Evolutionary conservation across 2,888 invertebrate species (phyloP), one percentile per base, ranked within the genome.

Genomic region (Epinotia nisella): DNA sequence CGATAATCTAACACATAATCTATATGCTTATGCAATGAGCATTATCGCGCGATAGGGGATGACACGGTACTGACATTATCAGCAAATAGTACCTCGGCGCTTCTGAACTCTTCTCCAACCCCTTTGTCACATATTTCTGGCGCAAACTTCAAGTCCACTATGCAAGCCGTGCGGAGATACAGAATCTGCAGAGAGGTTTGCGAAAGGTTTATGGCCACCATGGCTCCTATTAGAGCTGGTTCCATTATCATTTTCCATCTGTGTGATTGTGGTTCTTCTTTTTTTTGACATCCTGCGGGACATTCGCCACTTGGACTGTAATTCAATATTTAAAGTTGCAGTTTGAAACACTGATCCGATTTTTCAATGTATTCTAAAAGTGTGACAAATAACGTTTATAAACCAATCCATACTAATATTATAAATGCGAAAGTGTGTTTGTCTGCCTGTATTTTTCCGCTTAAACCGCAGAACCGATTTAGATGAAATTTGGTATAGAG

Each of bases 101-200:
- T 80, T 75, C 85, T 82, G 78, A 91, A 91, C 13, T 90, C 89
- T 59, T 89, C 89, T 11, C 90, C 91, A 0, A 90, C 90, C 4
- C 92, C 91, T 75, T 95, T 95, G 71, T 94, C 94, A 81, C 97
- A 97, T 4, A 96, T 93, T 78, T 95, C 93, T 59, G 94, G 90
- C 1, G 95, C 86, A 78, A 95, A 95, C 0, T 90, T 93, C 74
- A 96, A 88, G 82, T 97, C 96, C 5, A 96, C 95, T 39, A 95
- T 91, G 79, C 97, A 97, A 0, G 96, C 96, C 78, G 96, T 96
- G 79, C 96, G 95, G 74, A 96, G 88, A 82, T 96, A 96, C 71
- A 96, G 91, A 85, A 96, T 96, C 84, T 96, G 96, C 15, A 96
- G 94, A 10, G 96, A 96, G n/a, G 96, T 91, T 78, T 95, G 95